A percentile compares a stretch with the other conserved stretches of the same genome.
Evolutionary conservation across 2,113 vertebrate genomes (phyloP).

Genomic region (Brachypteracias leptosomus): DNA sequence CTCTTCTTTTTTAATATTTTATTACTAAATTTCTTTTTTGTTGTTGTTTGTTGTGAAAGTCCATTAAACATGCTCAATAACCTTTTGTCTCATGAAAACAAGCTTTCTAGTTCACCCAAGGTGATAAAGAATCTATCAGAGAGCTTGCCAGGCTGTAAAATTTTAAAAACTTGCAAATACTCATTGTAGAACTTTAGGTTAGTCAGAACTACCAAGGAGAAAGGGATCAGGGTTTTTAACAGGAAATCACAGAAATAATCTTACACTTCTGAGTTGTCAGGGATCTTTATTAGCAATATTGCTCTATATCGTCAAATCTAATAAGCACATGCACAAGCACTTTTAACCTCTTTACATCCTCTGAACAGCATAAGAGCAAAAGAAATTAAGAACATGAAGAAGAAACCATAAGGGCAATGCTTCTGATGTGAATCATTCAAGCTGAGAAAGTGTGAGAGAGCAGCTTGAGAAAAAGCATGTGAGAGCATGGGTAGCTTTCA

Average conservation of each 20-base stretch:
- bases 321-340: neutral
- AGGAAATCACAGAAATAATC: neutral
- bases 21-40: neutral
- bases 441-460: neutral
- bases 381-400: neutral
- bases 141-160: neutral
- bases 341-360: neutral
- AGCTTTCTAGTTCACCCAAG: neutral
- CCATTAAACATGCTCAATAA: neutral
- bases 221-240: neutral
- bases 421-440: neutral
- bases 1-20: neutral
- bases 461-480: neutral
- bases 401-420: neutral
- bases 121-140: neutral
- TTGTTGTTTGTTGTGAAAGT: neutral
- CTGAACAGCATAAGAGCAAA: neutral
- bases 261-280: neutral
- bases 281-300: neutral
- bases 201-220: neutral
- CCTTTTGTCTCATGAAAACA: neutral
- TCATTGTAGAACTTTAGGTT: neutral
- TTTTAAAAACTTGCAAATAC: neutral
- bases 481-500: neutral
- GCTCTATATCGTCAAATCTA: neutral